Evolutionary conservation across 2,888 invertebrate genomes (phyloP), one percentile per base, ranked within the genome.

Genomic region (Drosophila fulvimacula): DNA sequence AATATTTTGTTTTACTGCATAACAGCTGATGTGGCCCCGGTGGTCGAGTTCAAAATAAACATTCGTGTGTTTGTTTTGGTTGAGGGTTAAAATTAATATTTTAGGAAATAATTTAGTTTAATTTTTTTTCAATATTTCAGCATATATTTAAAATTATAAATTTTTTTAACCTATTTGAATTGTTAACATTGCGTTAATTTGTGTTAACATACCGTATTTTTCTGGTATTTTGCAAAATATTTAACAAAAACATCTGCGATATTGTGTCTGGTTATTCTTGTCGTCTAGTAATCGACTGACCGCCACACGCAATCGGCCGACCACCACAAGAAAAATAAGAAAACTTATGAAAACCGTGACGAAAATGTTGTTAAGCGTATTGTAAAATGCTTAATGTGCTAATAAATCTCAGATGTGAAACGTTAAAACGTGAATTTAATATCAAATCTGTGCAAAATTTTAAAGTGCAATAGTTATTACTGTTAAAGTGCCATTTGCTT

Each of bases 301-400:
- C 77, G 15, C 73, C 63, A 58, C 70, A 34, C 15, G 9, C 7
- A 51, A 73, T 76, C 76, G 68, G 49, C 42, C 48, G 60, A 69
- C 52, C 53, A 65, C 57, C 79, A 61, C 52, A 62, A 60, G 48
- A 67, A 82, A 81, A 85, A 73, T 82, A 81, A 71, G 76, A 62
- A 66, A 76, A 70, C 41, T 69, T 44, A 72, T 62, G 58, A 63
- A 73, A 84, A 82, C 69, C 65, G 69, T 82, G 82, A 70, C 63
- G 66, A 80, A 76, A 87, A 79, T 83, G 85, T 73, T 79, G 60
- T 69, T 83, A 83, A 78, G 71, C 71, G 81, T 70, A 71, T 81
- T 79, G 79, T 81, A 84, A 87, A 84, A 88, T 83, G 82, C 74
- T 66, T 62, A 67, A 73, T 62, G 69, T 77, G 77, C 55, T 63